Conservation (phyloP, 2,113 vertebrate genomes). For the Hippocampus abdominalis region DNA sequence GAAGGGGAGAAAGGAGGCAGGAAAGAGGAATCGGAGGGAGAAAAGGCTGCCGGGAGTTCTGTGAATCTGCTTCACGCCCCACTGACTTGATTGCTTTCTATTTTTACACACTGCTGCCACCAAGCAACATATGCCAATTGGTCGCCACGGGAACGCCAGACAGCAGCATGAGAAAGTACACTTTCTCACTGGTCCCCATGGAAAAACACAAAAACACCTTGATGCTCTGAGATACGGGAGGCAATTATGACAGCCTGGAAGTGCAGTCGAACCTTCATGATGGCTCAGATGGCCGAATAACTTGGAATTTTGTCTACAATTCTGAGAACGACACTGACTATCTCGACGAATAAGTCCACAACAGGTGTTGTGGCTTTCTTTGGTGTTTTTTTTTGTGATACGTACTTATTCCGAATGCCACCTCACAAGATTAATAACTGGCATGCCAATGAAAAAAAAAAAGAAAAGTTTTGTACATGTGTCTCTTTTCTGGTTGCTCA, state of each 20-base stretch:
- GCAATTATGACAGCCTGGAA: slow-evolving; percentile 31
- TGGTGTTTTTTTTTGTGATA: no score
- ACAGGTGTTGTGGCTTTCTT: not conserved
- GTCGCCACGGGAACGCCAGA: slow-evolving; percentile 73
- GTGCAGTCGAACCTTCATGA: not conserved
- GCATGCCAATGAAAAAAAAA: no score
- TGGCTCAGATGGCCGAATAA: not conserved
- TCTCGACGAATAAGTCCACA: not conserved
- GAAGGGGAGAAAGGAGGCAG: slow-evolving; percentile 63
- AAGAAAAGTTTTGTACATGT: not conserved
- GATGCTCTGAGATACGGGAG: slow-evolving; percentile 57
- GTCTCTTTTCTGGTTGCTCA: not conserved
- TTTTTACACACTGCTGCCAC: slow-evolving; percentile 76
- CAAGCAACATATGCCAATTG: slow-evolving; percentile 72
- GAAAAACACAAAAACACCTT: slow-evolving; percentile 24
- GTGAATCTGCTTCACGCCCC: slow-evolving; percentile 74
- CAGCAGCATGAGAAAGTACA: slow-evolving; percentile 61
- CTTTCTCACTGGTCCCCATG: slow-evolving; percentile 55
- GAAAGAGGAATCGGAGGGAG: slow-evolving; percentile 62
- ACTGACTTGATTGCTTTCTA: slow-evolving; percentile 78
- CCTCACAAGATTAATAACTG: not conserved
- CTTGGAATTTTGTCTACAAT: not conserved
- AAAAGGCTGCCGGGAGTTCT: slow-evolving; percentile 71
- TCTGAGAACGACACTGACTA: not conserved
- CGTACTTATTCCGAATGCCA: not conserved